These are phyloP conservation scores for Lagocephalus sceleratus DNA, from an alignment of 2,797 vertebrate genomes.

Conservation along the genomic window DNA sequence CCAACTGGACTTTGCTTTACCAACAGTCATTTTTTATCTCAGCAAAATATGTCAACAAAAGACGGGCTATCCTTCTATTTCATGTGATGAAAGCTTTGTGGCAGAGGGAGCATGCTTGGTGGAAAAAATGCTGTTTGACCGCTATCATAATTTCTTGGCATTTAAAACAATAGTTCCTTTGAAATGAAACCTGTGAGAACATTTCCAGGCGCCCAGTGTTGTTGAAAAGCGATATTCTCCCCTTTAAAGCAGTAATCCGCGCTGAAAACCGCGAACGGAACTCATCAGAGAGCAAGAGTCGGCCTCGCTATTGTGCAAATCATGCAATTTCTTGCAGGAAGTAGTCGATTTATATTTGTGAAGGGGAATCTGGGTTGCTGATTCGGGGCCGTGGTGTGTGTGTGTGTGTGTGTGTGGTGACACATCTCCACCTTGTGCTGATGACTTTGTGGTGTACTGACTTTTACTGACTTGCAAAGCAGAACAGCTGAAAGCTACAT, in stretches of 20 bases:
- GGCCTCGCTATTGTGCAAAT: neutral
- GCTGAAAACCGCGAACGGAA: neutral
- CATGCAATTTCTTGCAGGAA: no score
- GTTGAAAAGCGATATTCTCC: neutral
- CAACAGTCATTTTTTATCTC: neutral
- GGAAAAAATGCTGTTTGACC: neutral
- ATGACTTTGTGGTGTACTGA: no score
- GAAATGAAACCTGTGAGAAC: neutral
- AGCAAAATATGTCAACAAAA: no score
- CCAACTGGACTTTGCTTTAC: neutral
- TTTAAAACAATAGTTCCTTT: neutral
- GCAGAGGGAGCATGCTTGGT: neutral
- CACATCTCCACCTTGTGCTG: no score
- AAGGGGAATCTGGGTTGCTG: no score
- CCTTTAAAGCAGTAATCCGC: neutral
- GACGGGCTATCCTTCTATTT: neutral
- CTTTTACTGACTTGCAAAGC: no score
- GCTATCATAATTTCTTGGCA: neutral
- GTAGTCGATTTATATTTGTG: no score
- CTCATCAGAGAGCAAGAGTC: neutral
- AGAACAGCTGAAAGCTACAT: conserved; percentile 3
- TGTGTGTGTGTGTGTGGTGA: no score
- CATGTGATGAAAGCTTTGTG: neutral
- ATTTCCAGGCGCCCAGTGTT: neutral
- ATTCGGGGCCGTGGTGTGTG: no score